phyloP scores from a whole-genome alignment of 2,113 vertebrate species.

The Phyllostomus discolor region DNA sequence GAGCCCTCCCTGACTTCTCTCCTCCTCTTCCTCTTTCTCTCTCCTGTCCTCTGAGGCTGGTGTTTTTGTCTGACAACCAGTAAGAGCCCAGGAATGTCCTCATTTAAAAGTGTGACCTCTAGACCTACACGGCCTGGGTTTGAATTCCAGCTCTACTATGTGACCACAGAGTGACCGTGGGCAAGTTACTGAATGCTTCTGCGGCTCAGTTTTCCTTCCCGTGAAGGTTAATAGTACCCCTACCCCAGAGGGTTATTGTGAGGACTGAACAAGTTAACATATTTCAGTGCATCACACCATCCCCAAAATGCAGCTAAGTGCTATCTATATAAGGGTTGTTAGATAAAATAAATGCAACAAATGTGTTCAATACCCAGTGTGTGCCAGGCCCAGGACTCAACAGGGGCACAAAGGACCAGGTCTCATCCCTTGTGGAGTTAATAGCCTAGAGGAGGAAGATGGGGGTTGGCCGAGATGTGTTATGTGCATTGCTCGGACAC shows the following conservation, averaged over 20 bases:
- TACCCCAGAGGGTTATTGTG: no score
- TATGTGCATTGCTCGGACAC: fast-evolving
- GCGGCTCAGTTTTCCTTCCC: slow-evolving; percentile 20
- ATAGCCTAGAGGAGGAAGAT: background rate
- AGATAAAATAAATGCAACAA: background rate
- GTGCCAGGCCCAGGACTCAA: background rate
- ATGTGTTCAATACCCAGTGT: background rate
- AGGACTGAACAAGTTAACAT: background rate
- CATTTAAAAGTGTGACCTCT: background rate
- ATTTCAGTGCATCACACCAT: background rate
- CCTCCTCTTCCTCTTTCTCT: background rate
- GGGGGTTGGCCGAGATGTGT: background rate
- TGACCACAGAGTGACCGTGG: background rate
- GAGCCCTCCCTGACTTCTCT: background rate
- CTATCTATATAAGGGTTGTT: background rate
- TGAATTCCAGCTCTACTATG: background rate
- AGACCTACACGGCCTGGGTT: background rate
- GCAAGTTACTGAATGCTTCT: background rate
- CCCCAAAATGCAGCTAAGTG: background rate
- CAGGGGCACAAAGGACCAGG: background rate
- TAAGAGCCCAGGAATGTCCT: background rate
- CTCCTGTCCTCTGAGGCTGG: background rate
- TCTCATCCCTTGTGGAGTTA: background rate
- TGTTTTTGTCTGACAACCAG: background rate
- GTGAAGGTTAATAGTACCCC: background rate